Base-by-base conservation (phyloP, 2,888 invertebrate genomes). In the Microctonus brassicae region DNA sequence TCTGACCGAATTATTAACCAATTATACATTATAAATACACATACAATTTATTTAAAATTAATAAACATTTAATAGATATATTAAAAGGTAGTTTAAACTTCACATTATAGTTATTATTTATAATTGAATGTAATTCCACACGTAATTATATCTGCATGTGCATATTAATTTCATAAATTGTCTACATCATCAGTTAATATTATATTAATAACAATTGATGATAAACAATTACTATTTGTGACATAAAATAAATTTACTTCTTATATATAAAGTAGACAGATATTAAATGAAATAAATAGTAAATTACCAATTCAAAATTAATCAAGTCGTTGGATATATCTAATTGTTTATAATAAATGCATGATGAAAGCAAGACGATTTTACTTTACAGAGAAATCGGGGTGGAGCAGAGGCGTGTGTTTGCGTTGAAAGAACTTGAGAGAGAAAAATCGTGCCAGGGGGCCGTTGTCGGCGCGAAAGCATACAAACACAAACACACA, bases 361-460 rank as follows among this genome's bases (percentile, higher is more conserved):
- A 62, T 62, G 26, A 26, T 22, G 24, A 62, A 62, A 39, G 33
- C 47, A 62, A 62, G 36, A 22, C 29, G 63, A 60, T 52, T 64
- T 64, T 64, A 52, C 33, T 52, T 52, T 47, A 29, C 26, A 42
- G 67, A 58, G 20, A 67, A 58, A 58, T 67, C 26, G 57, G 22
- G 63, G 63, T 64, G 52, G 22, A 39, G 63, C 47, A 63, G 17
- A 17, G 17, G 47, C 47, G 47, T 47, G 47, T 47, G 47, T 47
- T 47, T 47, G 47, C 6, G 17, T n/a, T 17, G 7, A 17, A 17
- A 47, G 47, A 47, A 17, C 17, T 9, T 7, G 17, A 17, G 47
- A 47, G 47, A 47, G 47, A 47, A 47, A 47, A 47, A 47, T 47
- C 47, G 47, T 47, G 47, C 47, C 39, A 47, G 34, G 20, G 47